A percentile compares a stretch with the other conserved stretches of the same genome.
These are phyloP conservation scores for Aix galericulata DNA, from an alignment of 2,113 vertebrate species.

Conservation along the genomic window DNA sequence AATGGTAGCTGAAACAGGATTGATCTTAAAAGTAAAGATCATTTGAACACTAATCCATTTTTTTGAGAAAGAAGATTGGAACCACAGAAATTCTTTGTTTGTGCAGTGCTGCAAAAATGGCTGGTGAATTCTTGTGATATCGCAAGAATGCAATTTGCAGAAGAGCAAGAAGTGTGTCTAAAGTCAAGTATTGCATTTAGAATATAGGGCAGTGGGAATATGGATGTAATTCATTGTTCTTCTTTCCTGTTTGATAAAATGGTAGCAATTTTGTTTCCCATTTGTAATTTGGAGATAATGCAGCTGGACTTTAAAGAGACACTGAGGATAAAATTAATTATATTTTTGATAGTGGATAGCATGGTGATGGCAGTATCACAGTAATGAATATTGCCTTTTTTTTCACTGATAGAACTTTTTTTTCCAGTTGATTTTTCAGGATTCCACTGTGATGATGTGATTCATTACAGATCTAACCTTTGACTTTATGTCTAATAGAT, in stretches of 20 bases:
- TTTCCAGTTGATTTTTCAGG: neutral
- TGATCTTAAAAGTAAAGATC: neutral
- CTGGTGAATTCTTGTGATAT: neutral
- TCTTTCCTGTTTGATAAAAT: neutral
- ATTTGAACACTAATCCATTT: no score
- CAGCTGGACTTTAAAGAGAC: neutral
- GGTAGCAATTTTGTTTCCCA: neutral
- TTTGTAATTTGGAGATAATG: neutral
- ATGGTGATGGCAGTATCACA: neutral
- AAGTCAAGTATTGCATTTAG: neutral
- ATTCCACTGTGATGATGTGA: neutral
- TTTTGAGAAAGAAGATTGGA: neutral
- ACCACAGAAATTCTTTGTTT: neutral
- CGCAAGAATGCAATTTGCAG: neutral
- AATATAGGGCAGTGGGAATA: neutral
- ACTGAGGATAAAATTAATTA: neutral
- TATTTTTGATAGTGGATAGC: neutral
- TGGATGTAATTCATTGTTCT: neutral
- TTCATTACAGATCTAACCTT: neutral
- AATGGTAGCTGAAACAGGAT: neutral
- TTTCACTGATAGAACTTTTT: neutral
- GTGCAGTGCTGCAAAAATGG: neutral
- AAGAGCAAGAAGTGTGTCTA: neutral
- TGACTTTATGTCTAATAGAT: neutral
- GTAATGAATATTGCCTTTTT: neutral